Evolutionary conservation across 2,797 vertebrate genomes (phyloP).

Genomic region (Onychomys torridus): DNA sequence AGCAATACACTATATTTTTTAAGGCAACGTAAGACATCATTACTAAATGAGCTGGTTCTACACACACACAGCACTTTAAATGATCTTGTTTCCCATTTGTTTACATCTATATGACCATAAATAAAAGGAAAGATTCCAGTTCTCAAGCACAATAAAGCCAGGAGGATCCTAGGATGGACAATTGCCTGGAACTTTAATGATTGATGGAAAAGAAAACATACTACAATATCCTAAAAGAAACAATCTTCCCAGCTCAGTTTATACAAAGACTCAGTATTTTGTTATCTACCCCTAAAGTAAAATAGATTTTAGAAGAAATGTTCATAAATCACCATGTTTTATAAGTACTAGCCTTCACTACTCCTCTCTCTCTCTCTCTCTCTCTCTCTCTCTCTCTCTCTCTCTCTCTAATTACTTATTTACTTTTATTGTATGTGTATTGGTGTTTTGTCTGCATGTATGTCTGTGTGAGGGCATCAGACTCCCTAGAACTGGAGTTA

Average conservation of each 20-base stretch:
- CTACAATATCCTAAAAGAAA: not conserved
- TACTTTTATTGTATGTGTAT: not conserved
- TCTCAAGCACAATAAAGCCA: not conserved
- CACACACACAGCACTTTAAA: conserved; percentile 8
- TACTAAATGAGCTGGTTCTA: conserved; percentile 10
- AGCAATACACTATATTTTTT: not conserved
- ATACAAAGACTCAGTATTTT: not conserved
- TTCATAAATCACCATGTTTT: not conserved
- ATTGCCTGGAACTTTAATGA: not conserved
- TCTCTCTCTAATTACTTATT: not conserved
- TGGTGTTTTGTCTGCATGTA: not conserved
- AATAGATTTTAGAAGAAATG: conserved; percentile 41
- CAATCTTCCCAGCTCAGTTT: not conserved
- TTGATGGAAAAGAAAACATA: conserved; percentile 16
- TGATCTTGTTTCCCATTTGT: not conserved
- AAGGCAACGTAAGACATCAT: not conserved
- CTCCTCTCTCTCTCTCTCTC: not conserved
- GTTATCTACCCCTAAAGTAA: not conserved
- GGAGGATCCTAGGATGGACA: not conserved
- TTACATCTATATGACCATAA: not conserved
- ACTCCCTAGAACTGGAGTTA: not conserved
- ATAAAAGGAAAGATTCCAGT: not conserved
- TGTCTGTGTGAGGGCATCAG: not conserved
- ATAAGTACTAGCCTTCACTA: not conserved
- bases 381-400: not conserved